Evolutionary conservation across 2,888 invertebrate species (phyloP), one percentile per base, ranked within the genome.

Genomic region (Reticulitermes lucifugus): DNA sequence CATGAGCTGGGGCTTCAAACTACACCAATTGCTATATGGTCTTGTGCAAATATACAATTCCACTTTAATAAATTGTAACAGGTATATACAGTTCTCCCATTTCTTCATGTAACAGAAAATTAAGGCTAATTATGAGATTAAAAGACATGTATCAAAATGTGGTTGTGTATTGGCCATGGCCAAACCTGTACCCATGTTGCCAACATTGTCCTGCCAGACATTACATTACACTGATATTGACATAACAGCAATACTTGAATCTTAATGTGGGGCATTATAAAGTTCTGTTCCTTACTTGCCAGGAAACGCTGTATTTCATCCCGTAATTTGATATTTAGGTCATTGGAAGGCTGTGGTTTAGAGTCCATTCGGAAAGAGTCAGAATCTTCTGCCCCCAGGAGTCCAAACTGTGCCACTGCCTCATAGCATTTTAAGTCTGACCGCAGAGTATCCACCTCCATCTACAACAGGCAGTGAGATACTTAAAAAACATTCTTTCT

Each of bases 341-440:
- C 81, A 65, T 70, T 70, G 21, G 35, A 60, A 9, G 81, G 65
- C 0, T 65, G 22, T 18, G 41, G n/a, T 18, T 70, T 65, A 22
- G 22, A 43, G 12, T 70, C 41, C 41, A 60, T 80, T 43, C 22
- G 7, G 70, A 81, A 81, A 4, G 81, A 65, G 41, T 81, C 70
- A 3, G 81, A 81, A 25, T 81, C 81, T 25, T 81, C 81, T 18
- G 65, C n/a, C 35, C 70, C 46, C n/a, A 81, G 55, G 18, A 81
- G 25, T 25, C 81, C 81, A 5, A 70, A 25, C n/a, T 81, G 65
- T 70, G 81, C 65, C 65, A 81, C 12, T n/a, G 25, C 65, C 59
- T 81, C 81, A 70, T 81, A 81, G 22, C 43, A 43, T 18, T 59
- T 65, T 18, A 81, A 22, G 41, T 81, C 81, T 43, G 43, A n/a